Conservation (phyloP, 2,888 invertebrate genomes). For the Anorthoa munda region DNA sequence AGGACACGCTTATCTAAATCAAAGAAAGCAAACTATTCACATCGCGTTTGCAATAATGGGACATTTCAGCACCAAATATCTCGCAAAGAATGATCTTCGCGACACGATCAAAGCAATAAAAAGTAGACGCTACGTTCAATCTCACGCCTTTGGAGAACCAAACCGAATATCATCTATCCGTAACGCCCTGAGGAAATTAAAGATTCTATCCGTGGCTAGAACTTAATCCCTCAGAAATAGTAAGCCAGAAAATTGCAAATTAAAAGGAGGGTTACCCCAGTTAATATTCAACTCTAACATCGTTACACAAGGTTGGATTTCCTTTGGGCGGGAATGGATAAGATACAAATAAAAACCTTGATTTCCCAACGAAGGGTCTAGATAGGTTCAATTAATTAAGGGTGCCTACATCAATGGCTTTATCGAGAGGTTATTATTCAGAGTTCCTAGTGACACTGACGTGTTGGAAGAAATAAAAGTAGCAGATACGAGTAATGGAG, state of each 20-base stretch:
- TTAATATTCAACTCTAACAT: constrained; percentile 61
- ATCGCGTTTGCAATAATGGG: constrained; percentile 58
- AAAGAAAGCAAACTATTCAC: constrained; percentile 24
- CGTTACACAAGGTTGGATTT: constrained; percentile 61
- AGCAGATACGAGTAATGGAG: not conserved
- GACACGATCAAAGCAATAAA: constrained; percentile 61
- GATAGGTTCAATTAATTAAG: constrained; percentile 87
- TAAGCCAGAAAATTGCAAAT: constrained; percentile 89
- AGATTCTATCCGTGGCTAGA: constrained; percentile 88
- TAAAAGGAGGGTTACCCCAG: constrained; percentile 72
- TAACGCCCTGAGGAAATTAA: constrained; percentile 88
- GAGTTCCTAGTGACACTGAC: constrained; percentile 41
- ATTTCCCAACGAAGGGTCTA: constrained; percentile 79
- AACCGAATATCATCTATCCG: constrained; percentile 80
- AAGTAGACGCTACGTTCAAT: constrained; percentile 66
- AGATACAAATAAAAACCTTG: constrained; percentile 84
- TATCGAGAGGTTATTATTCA: constrained; percentile 73
- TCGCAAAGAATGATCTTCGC: constrained; percentile 32
- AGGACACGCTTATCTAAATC: constrained; percentile 18
- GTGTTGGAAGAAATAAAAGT: constrained; percentile 19
- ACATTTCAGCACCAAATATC: constrained; percentile 53
- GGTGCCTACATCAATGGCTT: constrained; percentile 78
- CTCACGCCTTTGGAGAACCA: constrained; percentile 69
- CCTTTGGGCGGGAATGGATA: constrained; percentile 35
- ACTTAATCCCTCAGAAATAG: constrained; percentile 87